A percentile compares a stretch with the other conserved stretches of the same genome.
Evolutionary conservation across 2,797 vertebrate genomes (phyloP).

Genomic region (Coregonus sp.): DNA sequence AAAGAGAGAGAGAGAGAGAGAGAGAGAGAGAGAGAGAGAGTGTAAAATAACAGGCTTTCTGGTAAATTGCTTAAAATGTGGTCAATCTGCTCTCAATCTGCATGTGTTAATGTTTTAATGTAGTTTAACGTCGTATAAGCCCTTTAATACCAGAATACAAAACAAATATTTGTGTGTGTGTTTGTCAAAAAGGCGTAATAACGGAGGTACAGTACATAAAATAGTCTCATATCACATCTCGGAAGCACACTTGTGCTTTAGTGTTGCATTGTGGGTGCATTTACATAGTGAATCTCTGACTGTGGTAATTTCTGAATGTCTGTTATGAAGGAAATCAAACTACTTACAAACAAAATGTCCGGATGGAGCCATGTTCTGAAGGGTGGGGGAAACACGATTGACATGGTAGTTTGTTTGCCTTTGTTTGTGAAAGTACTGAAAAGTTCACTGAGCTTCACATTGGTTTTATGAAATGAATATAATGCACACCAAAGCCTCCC

Average conservation of each 20-base stretch:
- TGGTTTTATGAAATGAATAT: slow-evolving; percentile 2
- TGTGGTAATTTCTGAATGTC: slow-evolving; percentile 10
- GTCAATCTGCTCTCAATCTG: background rate
- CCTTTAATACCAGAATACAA: slow-evolving; percentile 44
- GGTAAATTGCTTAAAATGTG: background rate
- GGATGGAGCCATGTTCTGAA: slow-evolving; percentile 3
- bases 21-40: slow-evolving; percentile 1
- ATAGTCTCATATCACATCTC: slow-evolving; percentile 23
- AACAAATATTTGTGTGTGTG: slow-evolving; percentile 43
- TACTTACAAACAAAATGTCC: background rate
- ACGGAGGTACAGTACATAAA: slow-evolving; percentile 45
- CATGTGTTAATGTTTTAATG: background rate
- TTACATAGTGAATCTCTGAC: slow-evolving; percentile 30
- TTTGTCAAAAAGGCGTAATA: slow-evolving; percentile 42
- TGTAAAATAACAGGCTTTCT: slow-evolving; percentile 7
- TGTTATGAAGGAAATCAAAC: slow-evolving; percentile 16
- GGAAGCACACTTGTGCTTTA: slow-evolving; percentile 42
- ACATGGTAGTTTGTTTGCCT: background rate
- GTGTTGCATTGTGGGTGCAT: slow-evolving; percentile 34
- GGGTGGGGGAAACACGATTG: slow-evolving; percentile 25
- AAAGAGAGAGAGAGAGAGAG: background rate
- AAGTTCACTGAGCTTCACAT: slow-evolving; percentile 10
- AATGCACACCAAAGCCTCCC: slow-evolving; percentile 6
- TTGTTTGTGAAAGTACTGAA: background rate
- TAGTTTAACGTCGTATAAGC: slow-evolving; percentile 34